Conservation (phyloP, 37 sponge, comb jelly and placozoan genomes). For the Theonella swinhoei region DNA sequence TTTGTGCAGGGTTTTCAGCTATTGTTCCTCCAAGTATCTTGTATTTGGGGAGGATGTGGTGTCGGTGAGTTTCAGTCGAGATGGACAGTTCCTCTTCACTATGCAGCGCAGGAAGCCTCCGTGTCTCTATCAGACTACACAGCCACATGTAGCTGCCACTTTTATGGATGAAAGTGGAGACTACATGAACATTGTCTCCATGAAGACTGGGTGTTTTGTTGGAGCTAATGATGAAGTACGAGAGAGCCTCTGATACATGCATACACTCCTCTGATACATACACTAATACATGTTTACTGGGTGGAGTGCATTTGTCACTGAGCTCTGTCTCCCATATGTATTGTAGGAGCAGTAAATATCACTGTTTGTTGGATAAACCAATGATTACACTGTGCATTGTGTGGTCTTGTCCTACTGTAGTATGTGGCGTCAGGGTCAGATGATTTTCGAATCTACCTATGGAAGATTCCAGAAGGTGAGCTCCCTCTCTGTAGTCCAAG, state of each 20-base stretch:
- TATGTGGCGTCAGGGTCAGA: conserved; percentile 83
- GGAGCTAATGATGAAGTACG: conserved; percentile 72
- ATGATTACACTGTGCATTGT: too few species aligned
- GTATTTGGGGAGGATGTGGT: conserved; percentile 13
- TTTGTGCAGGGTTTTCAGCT: conserved; percentile 36
- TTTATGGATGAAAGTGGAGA: conserved; percentile 33
- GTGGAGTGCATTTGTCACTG: too few species aligned
- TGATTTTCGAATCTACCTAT: conserved; percentile 75
- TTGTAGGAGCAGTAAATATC: too few species aligned
- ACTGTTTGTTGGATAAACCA: too few species aligned
- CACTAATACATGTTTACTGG: too few species aligned
- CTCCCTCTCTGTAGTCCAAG: too few species aligned
- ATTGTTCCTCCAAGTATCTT: conserved; percentile 10
- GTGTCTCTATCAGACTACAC: conserved; percentile 22
- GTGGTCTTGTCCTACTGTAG: conserved; percentile 17
- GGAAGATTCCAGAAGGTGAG: conserved; percentile 70
- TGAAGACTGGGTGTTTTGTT: conserved; percentile 82
- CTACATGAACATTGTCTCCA: conserved; percentile 60
- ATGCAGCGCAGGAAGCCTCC: conserved; percentile 42
- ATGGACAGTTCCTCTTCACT: conserved; percentile 39
- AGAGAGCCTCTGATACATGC: too few species aligned
- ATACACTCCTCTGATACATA: too few species aligned
- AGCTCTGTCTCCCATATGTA: too few species aligned
- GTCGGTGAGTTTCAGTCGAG: conserved; percentile 51
- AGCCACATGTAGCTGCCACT: conserved; percentile 4